Evolutionary conservation across 2,797 vertebrate species (phyloP), one percentile per base, ranked within the genome.

Genomic region (Hyperoplus immaculatus): DNA sequence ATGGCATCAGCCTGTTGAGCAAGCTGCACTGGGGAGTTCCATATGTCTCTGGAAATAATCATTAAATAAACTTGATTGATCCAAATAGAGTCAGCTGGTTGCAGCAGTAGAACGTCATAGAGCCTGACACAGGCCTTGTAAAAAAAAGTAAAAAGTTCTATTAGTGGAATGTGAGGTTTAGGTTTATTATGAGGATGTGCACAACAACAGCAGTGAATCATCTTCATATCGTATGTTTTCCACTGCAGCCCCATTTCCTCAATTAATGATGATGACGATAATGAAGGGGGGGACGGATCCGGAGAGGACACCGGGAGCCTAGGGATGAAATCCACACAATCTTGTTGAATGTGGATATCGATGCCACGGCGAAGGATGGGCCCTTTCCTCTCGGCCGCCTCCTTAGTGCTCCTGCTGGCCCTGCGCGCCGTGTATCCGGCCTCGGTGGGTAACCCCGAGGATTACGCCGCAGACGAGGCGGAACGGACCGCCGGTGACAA

Each of bases 401-500:
- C 95, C 94, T 96, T 95, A 89, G 88, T 97, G 91, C 94, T 98
- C 88, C 94, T 99, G 69, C 94, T 98, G 91, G 92, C 96, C 90
- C 95, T 97, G 90, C 92, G 95, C 83, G 90, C 88, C 87, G 94
- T 21, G 85, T 93, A 94, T 51, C 92, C 96, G 84, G 97, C 97
- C 90, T 96, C 96, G 85, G 96, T 97, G 91, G 94, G 75, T 4
- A 84, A 88, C 86, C 97, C 97, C 74, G 97, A 98, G 96, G 98
- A 99, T 92, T 98, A 99, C 83, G 92, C 95, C 0, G 95, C 96
- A 4, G 97, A 98, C 78, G 98, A 99, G 90, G 95, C 96, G 83
- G 98, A 99, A 90, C 97, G 96, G 91, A 94, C 94, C 54, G 96
- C 96, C 88, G 95, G 94, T 51, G 98, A 98, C 77, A 97, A 97